These are phyloP conservation scores for Acrobasis suavella DNA, from an alignment of 2,888 invertebrate genomes.

Conservation along the genomic window DNA sequence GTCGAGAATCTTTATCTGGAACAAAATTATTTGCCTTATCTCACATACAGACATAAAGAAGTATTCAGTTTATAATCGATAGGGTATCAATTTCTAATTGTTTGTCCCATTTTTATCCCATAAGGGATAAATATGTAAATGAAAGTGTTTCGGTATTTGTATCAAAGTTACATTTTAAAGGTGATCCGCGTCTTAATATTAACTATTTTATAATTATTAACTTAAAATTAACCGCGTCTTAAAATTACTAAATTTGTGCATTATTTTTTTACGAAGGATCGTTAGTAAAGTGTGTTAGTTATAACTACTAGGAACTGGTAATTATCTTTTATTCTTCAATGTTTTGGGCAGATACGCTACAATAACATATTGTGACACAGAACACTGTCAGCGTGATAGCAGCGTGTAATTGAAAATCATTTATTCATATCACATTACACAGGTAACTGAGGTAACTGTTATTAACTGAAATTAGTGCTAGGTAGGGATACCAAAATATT, in stretches of 20 bases:
- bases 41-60: no score
- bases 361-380: background rate
- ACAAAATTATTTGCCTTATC: no score
- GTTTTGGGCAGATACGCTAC: constrained; percentile 6
- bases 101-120: no score
- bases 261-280: background rate
- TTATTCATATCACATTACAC: constrained; percentile 14
- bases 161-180: no score
- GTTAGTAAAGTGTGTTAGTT: constrained; percentile 8
- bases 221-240: no score
- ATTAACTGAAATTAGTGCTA: constrained; percentile 6
- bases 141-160: no score
- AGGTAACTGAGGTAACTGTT: constrained; percentile 8
- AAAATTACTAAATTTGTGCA: background rate
- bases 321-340: constrained; percentile 4
- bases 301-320: background rate
- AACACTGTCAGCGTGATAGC: constrained; percentile 4
- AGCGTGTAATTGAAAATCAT: constrained; percentile 17
- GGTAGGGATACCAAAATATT: background rate
- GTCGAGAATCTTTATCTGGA: no score
- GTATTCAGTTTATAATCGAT: no score
- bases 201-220: no score
- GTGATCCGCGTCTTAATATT: no score
- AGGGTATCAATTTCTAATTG: no score
- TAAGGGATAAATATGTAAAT: no score